Conservation (phyloP, 1,140 invertebrate genomes). For the Cydia pomonella region DNA sequence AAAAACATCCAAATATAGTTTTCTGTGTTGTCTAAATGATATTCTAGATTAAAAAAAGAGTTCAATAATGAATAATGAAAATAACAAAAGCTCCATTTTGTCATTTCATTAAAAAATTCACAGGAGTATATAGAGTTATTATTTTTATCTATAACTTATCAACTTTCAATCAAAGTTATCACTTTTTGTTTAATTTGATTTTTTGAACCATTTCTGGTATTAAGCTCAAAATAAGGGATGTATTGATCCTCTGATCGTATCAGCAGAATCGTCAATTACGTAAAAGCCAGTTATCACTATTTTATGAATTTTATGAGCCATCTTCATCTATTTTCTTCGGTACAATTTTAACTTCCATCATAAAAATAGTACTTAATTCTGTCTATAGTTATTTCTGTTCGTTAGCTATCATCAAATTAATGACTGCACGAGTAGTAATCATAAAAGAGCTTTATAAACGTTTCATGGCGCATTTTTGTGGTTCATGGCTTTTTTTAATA, state of each 20-base stretch:
- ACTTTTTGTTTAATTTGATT: no score
- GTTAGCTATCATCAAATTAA: not conserved
- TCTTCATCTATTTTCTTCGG: not conserved
- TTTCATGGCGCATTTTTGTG: constrained; percentile 2
- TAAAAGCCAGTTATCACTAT: not conserved
- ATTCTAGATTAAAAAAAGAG: no score
- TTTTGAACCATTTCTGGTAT: no score
- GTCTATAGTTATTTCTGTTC: not conserved
- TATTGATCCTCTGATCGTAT: not conserved
- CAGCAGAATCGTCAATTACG: not conserved
- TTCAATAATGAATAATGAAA: no score
- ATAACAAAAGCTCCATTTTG: no score
- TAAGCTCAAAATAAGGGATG: not conserved
- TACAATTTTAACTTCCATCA: constrained; percentile 7
- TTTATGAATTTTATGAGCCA: not conserved
- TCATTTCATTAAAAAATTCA: no score
- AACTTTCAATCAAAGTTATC: no score
- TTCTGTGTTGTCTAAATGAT: no score
- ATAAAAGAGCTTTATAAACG: constrained; percentile 16
- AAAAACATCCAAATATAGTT: no score
- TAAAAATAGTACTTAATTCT: constrained; percentile 18
- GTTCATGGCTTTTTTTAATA: not conserved
- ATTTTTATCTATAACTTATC: no score
- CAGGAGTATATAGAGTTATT: no score
- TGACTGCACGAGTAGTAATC: not conserved